phyloP scores from a whole-genome alignment of 2,113 vertebrate genomes.

The Lampris megalopsis region DNA sequence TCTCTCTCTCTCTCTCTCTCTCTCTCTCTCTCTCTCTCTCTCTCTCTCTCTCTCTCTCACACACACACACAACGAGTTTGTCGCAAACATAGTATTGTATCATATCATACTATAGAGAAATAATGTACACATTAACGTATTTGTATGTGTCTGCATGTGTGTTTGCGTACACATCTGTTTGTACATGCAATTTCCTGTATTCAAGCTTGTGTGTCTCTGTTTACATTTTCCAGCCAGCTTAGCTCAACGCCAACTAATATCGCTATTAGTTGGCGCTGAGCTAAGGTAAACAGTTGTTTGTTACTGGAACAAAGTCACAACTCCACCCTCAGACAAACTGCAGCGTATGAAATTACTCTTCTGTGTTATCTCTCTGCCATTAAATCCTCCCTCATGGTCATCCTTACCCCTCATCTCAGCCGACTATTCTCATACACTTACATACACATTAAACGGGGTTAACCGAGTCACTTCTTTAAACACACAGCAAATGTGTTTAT shows the following conservation, averaged over 20 bases:
- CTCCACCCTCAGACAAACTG: slow-evolving; percentile 3
- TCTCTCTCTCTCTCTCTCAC: not conserved
- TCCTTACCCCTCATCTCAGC: not conserved
- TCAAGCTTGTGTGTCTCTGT: not conserved
- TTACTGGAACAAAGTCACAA: slow-evolving; percentile 15
- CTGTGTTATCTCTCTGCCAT: not conserved
- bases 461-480: not conserved
- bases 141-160: slow-evolving; percentile 14
- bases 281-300: not conserved
- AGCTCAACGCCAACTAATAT: no score
- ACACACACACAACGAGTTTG: not conserved
- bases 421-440: not conserved
- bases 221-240: not conserved
- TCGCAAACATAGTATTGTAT: no score
- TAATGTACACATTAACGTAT: no score
- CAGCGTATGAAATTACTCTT: slow-evolving; percentile 25
- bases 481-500: not conserved
- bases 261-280: not conserved
- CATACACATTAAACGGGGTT: not conserved
- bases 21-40: slow-evolving; percentile 1
- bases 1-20: not conserved
- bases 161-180: not conserved
- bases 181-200: not conserved
- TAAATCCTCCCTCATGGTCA: not conserved
- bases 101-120: no score